These are phyloP conservation scores for Pantelozetes paolii DNA, from an alignment of 2,888 invertebrate species.

Conservation along the genomic window DNA sequence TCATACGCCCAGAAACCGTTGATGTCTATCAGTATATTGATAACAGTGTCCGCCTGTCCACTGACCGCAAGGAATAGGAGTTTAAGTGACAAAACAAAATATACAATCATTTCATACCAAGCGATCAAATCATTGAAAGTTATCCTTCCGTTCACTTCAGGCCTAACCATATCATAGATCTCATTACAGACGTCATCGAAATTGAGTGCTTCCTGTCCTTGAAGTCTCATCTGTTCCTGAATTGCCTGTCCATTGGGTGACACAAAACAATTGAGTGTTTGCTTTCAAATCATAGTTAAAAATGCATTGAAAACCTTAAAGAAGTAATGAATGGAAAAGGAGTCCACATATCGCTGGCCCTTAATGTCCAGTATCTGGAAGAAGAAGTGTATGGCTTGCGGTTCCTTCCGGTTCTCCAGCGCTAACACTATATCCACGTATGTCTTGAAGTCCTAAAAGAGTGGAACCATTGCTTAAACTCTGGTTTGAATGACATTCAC, in stretches of 20 bases:
- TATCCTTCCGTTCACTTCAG: constrained; percentile 73
- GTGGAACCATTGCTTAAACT: constrained; percentile 29
- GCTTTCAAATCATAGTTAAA: constrained; percentile 1
- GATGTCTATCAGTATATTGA: constrained; percentile 87
- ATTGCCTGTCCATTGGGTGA: constrained; percentile 63
- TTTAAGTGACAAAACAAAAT: constrained; percentile 48
- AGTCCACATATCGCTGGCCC: constrained; percentile 77
- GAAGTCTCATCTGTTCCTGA: constrained; percentile 79
- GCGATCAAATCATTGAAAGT: constrained; percentile 77
- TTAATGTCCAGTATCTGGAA: constrained; percentile 87
- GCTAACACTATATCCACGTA: constrained; percentile 91
- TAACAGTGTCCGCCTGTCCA: constrained; percentile 87
- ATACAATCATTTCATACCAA: constrained; percentile 56
- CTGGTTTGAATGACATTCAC: constrained; percentile 50
- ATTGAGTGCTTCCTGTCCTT: constrained; percentile 81
- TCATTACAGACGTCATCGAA: constrained; percentile 95
- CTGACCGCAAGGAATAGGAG: constrained; percentile 54
- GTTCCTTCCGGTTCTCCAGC: constrained; percentile 83
- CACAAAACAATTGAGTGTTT: neutral
- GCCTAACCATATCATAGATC: constrained; percentile 96
- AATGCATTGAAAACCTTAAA: constrained; percentile 64
- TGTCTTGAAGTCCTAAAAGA: constrained; percentile 80
- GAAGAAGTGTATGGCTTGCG: constrained; percentile 82
- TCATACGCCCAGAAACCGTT: constrained; percentile 97
- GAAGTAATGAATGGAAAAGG: constrained; percentile 86